Evolutionary conservation across 2,797 vertebrate species (phyloP).

Genomic region (Cyclopterus lumpus): DNA sequence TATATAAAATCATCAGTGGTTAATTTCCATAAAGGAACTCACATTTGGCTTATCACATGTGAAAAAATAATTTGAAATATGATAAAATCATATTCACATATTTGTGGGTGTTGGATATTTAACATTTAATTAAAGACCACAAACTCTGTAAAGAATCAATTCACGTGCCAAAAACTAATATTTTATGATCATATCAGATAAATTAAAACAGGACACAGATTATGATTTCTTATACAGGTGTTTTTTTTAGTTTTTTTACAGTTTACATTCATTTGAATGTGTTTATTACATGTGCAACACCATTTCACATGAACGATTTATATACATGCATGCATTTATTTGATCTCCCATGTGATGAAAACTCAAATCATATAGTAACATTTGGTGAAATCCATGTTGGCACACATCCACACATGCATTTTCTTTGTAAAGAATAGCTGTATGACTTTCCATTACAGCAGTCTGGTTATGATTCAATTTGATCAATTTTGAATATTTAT

Average conservation of each 20-base stretch:
- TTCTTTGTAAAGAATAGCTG: not conserved
- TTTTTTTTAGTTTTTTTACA: not conserved
- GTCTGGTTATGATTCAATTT: slow-evolving; percentile 22
- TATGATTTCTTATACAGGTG: not conserved
- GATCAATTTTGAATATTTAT: slow-evolving; percentile 25
- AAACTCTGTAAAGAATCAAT: not conserved
- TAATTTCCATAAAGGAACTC: not conserved
- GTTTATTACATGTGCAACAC: not conserved
- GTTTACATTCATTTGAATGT: not conserved
- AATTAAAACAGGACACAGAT: not conserved
- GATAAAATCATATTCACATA: not conserved
- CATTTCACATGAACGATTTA: not conserved
- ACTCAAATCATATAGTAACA: not conserved
- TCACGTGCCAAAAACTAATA: not conserved
- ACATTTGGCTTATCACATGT: not conserved
- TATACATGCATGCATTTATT: not conserved
- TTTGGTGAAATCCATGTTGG: not conserved
- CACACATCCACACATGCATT: not conserved
- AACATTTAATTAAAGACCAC: not conserved
- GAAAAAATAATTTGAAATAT: no score
- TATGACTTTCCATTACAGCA: not conserved
- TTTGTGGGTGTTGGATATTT: not conserved
- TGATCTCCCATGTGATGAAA: not conserved
- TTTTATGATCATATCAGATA: not conserved
- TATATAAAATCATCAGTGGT: not conserved